Evolutionary conservation across 2,113 vertebrate genomes (phyloP), one percentile per base, ranked within the genome.

Genomic region (Brachirus orientalis): DNA sequence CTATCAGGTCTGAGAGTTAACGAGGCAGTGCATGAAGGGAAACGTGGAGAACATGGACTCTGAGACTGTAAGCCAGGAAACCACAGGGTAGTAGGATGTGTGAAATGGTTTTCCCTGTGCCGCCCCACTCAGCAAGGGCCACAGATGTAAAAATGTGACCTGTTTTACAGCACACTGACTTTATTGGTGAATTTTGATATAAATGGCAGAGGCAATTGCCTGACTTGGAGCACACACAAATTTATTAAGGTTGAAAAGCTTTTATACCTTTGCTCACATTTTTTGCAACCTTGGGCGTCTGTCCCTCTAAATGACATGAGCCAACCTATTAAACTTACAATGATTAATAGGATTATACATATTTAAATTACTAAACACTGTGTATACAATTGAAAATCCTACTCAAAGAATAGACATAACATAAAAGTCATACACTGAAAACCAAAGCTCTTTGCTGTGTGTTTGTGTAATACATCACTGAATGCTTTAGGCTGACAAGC

Each of bases 401-500:
- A 53, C 18, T 59, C 43, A 50, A 64, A 69, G 46, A 69, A 68
- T 73, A 65, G 38, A 82, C 59, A 59, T 67, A 41, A 45, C 82
- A 40, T 77, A 85, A 80, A 79, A 74, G 63, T 63, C 72, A 75
- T 8, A 55, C 64, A 67, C 53, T 69, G 72, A 82, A 86, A 74
- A 72, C 37, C 62, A 77, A 60, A 76, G 61, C 22, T 73, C 56
- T 71, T 55, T 19, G 50, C 55, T 69, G 47, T 77, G 66, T 72
- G 57, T 40, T 57, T 64, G 17, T 20, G 78, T 60, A 79, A 89
- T 91, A 88, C 68, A 90, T 92, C 86, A 89, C 37, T 7, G 44
- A 90, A 86, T 84, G 88, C 85, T 91, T 88, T 89, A 84, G 85
- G 87, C 88, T 91, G 91, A 93, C 88, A 92, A 90, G 86, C 77